Conservation (phyloP, 2,888 invertebrate species). For the Malthinus flaveolus region DNA sequence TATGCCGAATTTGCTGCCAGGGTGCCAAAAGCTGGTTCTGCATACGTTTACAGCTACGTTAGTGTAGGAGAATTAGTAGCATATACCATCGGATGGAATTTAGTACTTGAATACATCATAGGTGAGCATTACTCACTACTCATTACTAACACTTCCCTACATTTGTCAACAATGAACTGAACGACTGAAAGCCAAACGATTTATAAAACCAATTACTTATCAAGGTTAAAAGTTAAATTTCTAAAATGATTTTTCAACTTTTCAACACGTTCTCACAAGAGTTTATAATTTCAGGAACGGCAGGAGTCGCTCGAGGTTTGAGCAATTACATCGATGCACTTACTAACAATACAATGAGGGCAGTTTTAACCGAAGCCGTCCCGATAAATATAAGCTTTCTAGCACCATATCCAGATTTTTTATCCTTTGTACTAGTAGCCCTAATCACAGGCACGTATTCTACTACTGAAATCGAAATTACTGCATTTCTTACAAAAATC, state of each 20-base stretch:
- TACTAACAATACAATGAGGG: slow-evolving; percentile 63
- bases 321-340: slow-evolving; percentile 74
- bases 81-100: slow-evolving; percentile 83
- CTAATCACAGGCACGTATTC: slow-evolving; percentile 57
- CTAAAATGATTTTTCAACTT: not conserved
- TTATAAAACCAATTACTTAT: too few species aligned
- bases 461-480: not conserved
- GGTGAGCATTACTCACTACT: slow-evolving; percentile 55
- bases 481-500: not conserved
- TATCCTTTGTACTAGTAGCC: slow-evolving; percentile 67
- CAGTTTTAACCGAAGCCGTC: slow-evolving; percentile 57
- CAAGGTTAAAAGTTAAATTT: too few species aligned
- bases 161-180: not conserved
- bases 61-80: slow-evolving; percentile 79
- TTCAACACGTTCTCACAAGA: not conserved
- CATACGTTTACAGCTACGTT: slow-evolving; percentile 85
- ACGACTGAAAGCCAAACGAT: too few species aligned
- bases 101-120: slow-evolving; percentile 78
- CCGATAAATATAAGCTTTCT: slow-evolving; percentile 66
- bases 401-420: slow-evolving; percentile 71
- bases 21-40: slow-evolving; percentile 81
- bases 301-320: slow-evolving; percentile 74
- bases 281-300: slow-evolving; percentile 64
- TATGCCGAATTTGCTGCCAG: slow-evolving; percentile 83
- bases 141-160: not conserved